These are phyloP conservation scores for Peromyscus attwateri DNA, from an alignment of 2,797 vertebrate species.

Conservation along the genomic window DNA sequence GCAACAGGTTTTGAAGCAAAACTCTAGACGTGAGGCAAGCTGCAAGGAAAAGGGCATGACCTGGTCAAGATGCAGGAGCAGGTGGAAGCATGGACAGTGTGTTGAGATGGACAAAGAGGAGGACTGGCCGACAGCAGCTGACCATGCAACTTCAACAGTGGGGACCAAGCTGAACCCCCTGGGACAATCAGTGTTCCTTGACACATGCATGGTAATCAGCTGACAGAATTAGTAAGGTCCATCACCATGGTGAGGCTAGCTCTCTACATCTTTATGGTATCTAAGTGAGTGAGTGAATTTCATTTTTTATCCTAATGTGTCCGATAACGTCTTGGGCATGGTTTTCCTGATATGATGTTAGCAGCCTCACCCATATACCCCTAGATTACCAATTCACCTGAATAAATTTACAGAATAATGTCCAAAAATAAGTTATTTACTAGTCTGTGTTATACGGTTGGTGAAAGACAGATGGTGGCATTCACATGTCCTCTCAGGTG, in stretches of 20 bases:
- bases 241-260: background rate
- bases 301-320: background rate
- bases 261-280: background rate
- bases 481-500: background rate
- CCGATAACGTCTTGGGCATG: background rate
- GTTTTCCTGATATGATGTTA: background rate
- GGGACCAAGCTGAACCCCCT: background rate
- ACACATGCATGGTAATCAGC: background rate
- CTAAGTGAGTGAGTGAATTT: background rate
- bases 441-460: background rate
- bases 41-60: background rate
- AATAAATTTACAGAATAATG: background rate
- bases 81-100: background rate
- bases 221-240: background rate
- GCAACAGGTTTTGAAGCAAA: background rate
- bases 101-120: no score
- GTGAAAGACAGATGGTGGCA: background rate
- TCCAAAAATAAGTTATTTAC: background rate
- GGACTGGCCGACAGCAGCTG: background rate
- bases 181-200: no score
- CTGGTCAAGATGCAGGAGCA: background rate
- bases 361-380: background rate
- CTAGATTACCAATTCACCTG: background rate
- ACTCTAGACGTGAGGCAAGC: background rate
- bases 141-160: background rate